phyloP scores from a whole-genome alignment of 2,888 invertebrate species.

The Phaonia tiefii region DNA sequence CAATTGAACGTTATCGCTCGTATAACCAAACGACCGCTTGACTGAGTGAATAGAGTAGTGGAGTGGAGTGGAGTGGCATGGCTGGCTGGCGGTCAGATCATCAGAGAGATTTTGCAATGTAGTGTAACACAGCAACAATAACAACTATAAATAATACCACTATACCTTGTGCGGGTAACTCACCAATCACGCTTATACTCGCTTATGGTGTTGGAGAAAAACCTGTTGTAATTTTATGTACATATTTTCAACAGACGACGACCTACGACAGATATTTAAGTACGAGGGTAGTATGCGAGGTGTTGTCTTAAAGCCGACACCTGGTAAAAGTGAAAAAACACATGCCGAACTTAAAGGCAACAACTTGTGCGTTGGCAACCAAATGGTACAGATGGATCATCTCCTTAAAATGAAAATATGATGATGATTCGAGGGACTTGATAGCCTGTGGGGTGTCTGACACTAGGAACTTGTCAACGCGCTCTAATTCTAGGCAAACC shows the following conservation, averaged over 20 bases:
- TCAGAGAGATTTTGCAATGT: slow-evolving; percentile 58
- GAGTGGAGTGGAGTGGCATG: background rate
- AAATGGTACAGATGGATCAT: too few relatives aligned
- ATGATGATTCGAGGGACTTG: too few relatives aligned
- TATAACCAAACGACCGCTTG: slow-evolving; percentile 33
- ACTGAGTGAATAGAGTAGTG: slow-evolving; percentile 20
- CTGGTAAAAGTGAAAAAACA: too few relatives aligned
- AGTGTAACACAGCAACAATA: slow-evolving; percentile 19
- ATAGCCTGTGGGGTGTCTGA: too few relatives aligned
- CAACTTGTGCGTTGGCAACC: too few relatives aligned
- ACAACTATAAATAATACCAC: slow-evolving; percentile 29
- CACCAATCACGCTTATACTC: slow-evolving; percentile 41
- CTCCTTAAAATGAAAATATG: too few relatives aligned
- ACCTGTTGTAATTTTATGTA: slow-evolving; percentile 31
- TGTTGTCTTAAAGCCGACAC: too few relatives aligned
- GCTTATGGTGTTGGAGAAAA: slow-evolving; percentile 39
- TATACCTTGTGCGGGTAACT: too few relatives aligned
- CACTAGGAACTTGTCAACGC: too few relatives aligned
- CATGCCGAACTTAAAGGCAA: too few relatives aligned
- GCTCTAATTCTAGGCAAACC: too few relatives aligned
- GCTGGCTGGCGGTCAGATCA: slow-evolving; percentile 47
- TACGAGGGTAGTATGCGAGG: too few relatives aligned
- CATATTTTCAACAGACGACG: slow-evolving; percentile 27
- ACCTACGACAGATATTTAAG: slow-evolving; percentile 45
- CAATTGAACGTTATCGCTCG: background rate